phyloP scores from a whole-genome alignment of 2,797 vertebrate species.

The Vipera ursinii region DNA sequence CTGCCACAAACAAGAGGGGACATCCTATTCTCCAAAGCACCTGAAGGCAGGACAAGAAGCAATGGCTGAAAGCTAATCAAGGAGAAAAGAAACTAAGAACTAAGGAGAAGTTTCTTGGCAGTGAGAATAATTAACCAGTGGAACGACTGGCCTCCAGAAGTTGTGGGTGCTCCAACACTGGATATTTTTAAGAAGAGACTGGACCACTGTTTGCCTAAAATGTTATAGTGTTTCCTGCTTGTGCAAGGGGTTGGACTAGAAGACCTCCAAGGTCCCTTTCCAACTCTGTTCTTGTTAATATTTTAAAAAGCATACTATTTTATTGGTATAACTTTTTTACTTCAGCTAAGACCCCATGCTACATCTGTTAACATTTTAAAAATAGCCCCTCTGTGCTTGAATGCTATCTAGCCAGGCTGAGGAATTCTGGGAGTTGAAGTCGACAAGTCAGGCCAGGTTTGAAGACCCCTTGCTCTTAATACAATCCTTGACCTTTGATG shows the following conservation, averaged over 20 bases:
- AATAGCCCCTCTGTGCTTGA: not conserved
- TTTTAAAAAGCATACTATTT: too few species aligned
- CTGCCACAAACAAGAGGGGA: not conserved
- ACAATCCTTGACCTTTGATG: not conserved
- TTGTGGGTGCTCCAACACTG: too few species aligned
- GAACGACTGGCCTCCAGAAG: too few species aligned
- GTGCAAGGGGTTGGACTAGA: too few species aligned
- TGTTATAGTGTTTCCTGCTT: too few species aligned
- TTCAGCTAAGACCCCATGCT: not conserved
- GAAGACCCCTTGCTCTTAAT: not conserved
- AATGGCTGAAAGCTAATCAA: not conserved
- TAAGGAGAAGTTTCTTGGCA: not conserved
- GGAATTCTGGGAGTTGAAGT: too few species aligned
- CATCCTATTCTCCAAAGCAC: not conserved
- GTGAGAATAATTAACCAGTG: not conserved
- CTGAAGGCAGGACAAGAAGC: not conserved
- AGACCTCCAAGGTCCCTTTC: too few species aligned
- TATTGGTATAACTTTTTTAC: not conserved
- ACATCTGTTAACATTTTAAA: not conserved
- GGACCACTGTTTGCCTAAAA: too few species aligned
- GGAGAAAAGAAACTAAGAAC: not conserved
- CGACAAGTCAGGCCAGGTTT: too few species aligned
- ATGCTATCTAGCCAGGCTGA: not conserved
- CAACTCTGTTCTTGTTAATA: too few species aligned
- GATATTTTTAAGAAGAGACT: too few species aligned